Conservation (phyloP, 2,888 invertebrate species). For the Ectemnius lituratus region DNA sequence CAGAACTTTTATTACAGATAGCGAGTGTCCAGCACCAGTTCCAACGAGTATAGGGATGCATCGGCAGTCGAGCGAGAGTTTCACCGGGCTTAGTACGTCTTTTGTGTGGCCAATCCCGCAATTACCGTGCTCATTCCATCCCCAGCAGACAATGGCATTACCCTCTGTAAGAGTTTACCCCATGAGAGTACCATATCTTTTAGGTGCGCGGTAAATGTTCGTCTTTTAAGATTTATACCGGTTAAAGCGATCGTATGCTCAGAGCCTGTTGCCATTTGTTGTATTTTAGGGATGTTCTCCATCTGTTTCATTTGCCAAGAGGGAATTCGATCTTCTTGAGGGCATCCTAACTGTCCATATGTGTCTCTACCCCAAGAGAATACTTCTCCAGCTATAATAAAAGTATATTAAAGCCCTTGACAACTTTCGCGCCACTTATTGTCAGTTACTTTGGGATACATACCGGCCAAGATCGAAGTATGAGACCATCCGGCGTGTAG, state of each 20-base stretch:
- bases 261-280: constrained; percentile 85
- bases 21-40: constrained; percentile 76
- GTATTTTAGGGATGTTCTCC: constrained; percentile 77
- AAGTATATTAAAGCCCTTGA: neutral
- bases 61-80: constrained; percentile 65
- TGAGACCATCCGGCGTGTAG: constrained; percentile 90
- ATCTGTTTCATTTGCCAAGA: constrained; percentile 51
- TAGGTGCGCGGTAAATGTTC: neutral
- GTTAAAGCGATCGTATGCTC: constrained; percentile 87
- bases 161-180: constrained; percentile 77
- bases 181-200: neutral
- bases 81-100: constrained; percentile 77
- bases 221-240: constrained; percentile 55
- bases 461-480: constrained; percentile 79
- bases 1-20: constrained; percentile 68
- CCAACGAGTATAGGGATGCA: constrained; percentile 65
- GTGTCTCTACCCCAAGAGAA: constrained; percentile 89
- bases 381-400: constrained; percentile 80
- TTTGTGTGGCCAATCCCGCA: constrained; percentile 84
- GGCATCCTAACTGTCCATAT: constrained; percentile 86
- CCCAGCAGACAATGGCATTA: constrained; percentile 87
- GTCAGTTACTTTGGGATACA: constrained; percentile 12
- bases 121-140: constrained; percentile 94
- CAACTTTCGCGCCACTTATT: neutral
- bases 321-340: constrained; percentile 68